Evolutionary conservation across 2,113 vertebrate species (phyloP).

Genomic region (Ranitomeya variabilis): DNA sequence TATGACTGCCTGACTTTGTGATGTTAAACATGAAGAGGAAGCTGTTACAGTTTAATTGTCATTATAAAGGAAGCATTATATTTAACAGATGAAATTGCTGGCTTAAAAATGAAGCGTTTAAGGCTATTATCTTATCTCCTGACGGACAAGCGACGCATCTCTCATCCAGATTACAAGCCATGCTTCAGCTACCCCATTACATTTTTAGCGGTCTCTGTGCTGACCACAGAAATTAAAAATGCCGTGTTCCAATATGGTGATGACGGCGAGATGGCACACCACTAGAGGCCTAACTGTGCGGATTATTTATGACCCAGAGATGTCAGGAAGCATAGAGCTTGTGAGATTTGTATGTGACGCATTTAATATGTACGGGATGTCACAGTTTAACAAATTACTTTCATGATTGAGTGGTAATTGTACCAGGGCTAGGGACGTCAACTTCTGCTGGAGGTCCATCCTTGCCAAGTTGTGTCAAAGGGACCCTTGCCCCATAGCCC

Average conservation of each 20-base stretch:
- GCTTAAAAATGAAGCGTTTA: not conserved
- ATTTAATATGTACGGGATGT: not conserved
- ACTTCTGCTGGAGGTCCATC: too few relatives aligned
- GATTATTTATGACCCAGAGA: not conserved
- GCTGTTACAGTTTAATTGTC: slow-evolving; percentile 1
- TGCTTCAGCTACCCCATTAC: slow-evolving; percentile 17
- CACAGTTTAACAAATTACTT: too few relatives aligned
- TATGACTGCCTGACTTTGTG: slow-evolving; percentile 8
- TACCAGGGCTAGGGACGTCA: too few relatives aligned
- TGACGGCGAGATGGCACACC: not conserved
- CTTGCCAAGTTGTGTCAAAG: too few relatives aligned
- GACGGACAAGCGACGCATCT: not conserved
- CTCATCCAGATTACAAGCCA: not conserved
- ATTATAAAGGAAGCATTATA: slow-evolving; percentile 5
- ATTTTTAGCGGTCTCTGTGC: slow-evolving; percentile 8
- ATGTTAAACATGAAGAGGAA: slow-evolving; percentile 15
- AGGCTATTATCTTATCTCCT: slow-evolving; percentile 6
- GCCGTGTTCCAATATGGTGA: not conserved
- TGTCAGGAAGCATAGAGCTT: not conserved
- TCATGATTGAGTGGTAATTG: too few relatives aligned
- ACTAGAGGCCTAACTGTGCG: not conserved
- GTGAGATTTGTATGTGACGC: not conserved
- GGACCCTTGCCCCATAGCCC: too few relatives aligned
- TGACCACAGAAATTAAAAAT: slow-evolving; percentile 16
- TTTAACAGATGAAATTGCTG: slow-evolving; percentile 27